phyloP scores from a whole-genome alignment of 2,797 vertebrate species.

The Labroides dimidiatus region DNA sequence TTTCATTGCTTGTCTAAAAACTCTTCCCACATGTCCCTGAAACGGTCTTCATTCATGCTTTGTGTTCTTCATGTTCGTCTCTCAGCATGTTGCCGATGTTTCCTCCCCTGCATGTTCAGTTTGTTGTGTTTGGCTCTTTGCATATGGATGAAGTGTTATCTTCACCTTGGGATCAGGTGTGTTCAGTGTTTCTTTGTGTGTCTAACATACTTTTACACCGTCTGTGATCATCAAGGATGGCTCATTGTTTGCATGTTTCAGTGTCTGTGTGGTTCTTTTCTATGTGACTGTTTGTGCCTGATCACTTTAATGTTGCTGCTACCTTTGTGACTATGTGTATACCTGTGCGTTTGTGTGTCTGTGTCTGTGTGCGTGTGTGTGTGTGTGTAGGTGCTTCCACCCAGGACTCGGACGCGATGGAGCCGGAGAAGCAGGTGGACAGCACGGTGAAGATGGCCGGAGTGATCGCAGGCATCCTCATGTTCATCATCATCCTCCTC shows the following conservation, averaged over 20 bases:
- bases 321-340: constrained; percentile 52
- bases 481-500: constrained; percentile 97
- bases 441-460: constrained; percentile 97
- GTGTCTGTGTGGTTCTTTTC: not conserved
- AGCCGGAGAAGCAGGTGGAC: constrained; percentile 97
- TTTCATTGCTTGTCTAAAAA: not conserved
- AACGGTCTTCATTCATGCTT: not conserved
- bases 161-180: constrained; percentile 54
- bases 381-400: constrained; percentile 90
- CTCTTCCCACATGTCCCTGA: not conserved
- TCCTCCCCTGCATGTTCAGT: constrained; percentile 2
- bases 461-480: constrained; percentile 95
- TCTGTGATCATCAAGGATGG: too few relatives aligned
- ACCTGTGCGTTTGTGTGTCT: constrained; percentile 21
- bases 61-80: too few relatives aligned
- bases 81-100: not conserved
- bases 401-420: constrained; percentile 95
- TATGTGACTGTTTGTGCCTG: not conserved
- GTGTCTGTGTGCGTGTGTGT: not conserved
- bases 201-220: too few relatives aligned
- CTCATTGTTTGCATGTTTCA: not conserved
- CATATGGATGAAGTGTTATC: constrained; percentile 28
- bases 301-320: not conserved
- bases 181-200: not conserved
- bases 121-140: constrained; percentile 11